Conservation (phyloP, 1,140 invertebrate species). For the Limonius californicus region DNA sequence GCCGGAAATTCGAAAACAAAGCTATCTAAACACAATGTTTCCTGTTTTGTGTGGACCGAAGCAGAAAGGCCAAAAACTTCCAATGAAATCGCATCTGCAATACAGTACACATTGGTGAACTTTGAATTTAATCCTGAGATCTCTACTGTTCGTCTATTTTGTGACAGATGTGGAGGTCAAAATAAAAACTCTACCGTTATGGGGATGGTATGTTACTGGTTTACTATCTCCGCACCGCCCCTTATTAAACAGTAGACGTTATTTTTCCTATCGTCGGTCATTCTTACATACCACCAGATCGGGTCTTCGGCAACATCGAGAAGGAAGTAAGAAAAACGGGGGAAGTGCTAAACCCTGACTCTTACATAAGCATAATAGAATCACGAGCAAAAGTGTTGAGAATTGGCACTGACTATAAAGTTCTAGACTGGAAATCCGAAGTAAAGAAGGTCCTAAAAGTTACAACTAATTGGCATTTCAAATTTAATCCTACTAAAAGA, state of each 20-base stretch:
- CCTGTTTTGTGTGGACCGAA: background rate
- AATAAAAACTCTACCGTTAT: conserved; percentile 12
- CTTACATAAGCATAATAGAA: too few relatives aligned
- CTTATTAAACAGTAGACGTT: background rate
- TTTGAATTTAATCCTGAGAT: background rate
- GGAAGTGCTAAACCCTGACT: too few relatives aligned
- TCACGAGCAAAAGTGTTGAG: too few relatives aligned
- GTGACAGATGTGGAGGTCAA: conserved; percentile 13
- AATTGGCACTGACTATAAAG: too few relatives aligned
- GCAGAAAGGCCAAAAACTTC: background rate
- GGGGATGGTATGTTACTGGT: conserved; percentile 9
- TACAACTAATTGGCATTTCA: too few relatives aligned
- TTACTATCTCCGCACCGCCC: background rate
- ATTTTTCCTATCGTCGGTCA: conserved; percentile 27
- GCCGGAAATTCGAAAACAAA: background rate
- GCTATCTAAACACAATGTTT: background rate
- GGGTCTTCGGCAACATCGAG: conserved; percentile 24
- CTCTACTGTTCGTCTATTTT: background rate
- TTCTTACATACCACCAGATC: conserved; percentile 23
- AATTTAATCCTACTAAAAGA: too few relatives aligned
- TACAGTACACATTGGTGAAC: background rate
- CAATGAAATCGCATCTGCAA: conserved; percentile 2
- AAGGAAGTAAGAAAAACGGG: too few relatives aligned
- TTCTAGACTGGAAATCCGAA: too few relatives aligned
- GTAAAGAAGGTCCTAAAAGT: too few relatives aligned